Evolutionary conservation across 2,888 invertebrate species (phyloP).

Genomic region (Autographa pulchrina): DNA sequence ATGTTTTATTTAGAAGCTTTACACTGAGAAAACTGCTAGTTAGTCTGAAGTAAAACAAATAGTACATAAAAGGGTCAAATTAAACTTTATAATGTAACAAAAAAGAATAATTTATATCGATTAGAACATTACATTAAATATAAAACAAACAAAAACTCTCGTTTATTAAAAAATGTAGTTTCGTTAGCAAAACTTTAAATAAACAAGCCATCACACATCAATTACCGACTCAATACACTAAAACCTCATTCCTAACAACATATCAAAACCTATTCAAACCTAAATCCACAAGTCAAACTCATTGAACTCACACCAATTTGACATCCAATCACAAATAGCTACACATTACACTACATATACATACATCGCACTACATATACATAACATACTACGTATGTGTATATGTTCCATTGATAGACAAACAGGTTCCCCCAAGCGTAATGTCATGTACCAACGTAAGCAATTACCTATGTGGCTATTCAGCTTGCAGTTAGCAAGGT

Average conservation of each 20-base stretch:
- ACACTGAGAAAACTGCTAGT: too few relatives aligned
- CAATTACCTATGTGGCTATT: slow-evolving; percentile 35
- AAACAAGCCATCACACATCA: not conserved
- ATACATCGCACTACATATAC: not conserved
- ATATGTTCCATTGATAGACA: slow-evolving; percentile 17
- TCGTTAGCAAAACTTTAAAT: too few relatives aligned
- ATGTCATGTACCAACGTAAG: slow-evolving; percentile 28
- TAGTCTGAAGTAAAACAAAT: too few relatives aligned
- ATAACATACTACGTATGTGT: too few relatives aligned
- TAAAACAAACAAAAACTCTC: too few relatives aligned
- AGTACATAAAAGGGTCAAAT: too few relatives aligned
- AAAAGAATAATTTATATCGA: too few relatives aligned
- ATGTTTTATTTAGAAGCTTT: not conserved
- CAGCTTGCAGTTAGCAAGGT: slow-evolving; percentile 9
- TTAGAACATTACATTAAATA: too few relatives aligned
- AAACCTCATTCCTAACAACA: not conserved
- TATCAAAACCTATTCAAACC: slow-evolving; percentile 16
- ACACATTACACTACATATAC: not conserved
- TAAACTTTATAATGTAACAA: too few relatives aligned
- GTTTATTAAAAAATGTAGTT: too few relatives aligned
- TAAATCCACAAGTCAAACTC: slow-evolving; percentile 13
- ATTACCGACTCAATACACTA: not conserved
- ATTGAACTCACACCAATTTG: slow-evolving; percentile 25
- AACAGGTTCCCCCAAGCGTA: slow-evolving; percentile 29
- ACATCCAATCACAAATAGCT: slow-evolving; percentile 34